These are phyloP conservation scores for Melieria omissa DNA, from an alignment of 2,888 invertebrate genomes.

Conservation along the genomic window DNA sequence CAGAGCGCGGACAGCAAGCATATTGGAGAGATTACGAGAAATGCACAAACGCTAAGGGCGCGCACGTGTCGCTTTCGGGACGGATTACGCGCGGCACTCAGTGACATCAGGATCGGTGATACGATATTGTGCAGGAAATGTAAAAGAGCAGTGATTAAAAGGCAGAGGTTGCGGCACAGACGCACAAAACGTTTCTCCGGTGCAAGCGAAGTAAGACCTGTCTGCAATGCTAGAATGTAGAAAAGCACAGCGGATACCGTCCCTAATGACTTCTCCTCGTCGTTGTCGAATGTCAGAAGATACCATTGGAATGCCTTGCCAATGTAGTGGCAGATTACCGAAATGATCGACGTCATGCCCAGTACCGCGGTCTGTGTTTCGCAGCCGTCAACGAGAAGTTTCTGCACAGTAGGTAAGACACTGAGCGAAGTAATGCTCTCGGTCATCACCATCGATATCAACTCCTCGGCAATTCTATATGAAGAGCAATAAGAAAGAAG, in stretches of 20 bases:
- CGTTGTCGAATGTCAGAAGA: slow-evolving; percentile 84
- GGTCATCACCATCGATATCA: slow-evolving; percentile 63
- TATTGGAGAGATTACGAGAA: slow-evolving; percentile 83
- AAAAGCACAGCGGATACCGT: slow-evolving; percentile 94
- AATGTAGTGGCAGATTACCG: slow-evolving; percentile 89
- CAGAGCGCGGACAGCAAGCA: slow-evolving; percentile 81
- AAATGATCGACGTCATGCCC: slow-evolving; percentile 92
- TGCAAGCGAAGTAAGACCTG: slow-evolving; percentile 86
- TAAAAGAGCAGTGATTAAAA: slow-evolving; percentile 89
- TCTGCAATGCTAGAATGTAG: slow-evolving; percentile 90
- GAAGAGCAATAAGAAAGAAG: slow-evolving; percentile 10
- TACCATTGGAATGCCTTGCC: slow-evolving; percentile 91
- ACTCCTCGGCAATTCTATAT: slow-evolving; percentile 60
- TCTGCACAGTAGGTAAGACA: slow-evolving; percentile 68
- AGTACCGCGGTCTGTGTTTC: slow-evolving; percentile 90
- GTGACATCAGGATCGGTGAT: slow-evolving; percentile 90
- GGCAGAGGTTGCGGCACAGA: slow-evolving; percentile 89
- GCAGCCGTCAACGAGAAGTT: slow-evolving; percentile 85
- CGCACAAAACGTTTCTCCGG: slow-evolving; percentile 88
- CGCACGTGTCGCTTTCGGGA: slow-evolving; percentile 81
- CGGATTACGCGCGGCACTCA: slow-evolving; percentile 88
- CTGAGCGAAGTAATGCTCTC: slow-evolving; percentile 54
- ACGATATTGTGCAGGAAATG: slow-evolving; percentile 93
- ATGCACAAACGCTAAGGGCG: slow-evolving; percentile 84
- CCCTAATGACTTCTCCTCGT: slow-evolving; percentile 91